Base-by-base conservation (phyloP, 2,113 vertebrate genomes). In the Alligator sinensis region DNA sequence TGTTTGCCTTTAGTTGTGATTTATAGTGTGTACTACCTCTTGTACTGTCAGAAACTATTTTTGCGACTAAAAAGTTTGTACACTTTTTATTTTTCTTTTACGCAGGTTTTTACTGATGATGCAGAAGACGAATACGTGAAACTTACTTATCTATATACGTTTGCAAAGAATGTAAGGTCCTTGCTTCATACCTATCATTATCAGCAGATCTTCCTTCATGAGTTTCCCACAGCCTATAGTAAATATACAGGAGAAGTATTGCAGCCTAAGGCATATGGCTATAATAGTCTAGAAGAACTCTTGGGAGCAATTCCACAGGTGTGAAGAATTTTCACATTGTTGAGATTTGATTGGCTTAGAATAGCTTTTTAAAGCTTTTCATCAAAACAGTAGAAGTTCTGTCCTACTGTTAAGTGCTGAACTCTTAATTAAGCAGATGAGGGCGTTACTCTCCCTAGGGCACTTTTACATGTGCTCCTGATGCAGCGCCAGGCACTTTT, bases 161-260 rank as follows among this genome's bases (percentile, higher is more conserved):
- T 99, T 96, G 99, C 99, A 58, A 98, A 99, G 80, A 98, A 98
- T 2, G 98, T 99, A 1, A 98, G 99, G 1, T 98, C 98, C 11
- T 97, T 99, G 86, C 99, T 99, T 84, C 99, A 99, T 93, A 99
- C 99, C 14, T 99, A 99, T 95, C 99, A 99, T 89, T 99, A 99
- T 97, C 99, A 99, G 97, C 99, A 99, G 97, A 99, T 99, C 95
- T 99, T 99, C 96, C 98, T 99, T 84, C 98, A 98, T 0, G 99
- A 99, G 91, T 99, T 99, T 96, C 96, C 98, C 13, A 88, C 97
- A 55, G 99, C 99, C 27, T 99, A 99, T 54, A 97, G 95, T 97
- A 99, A 99, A 96, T 99, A 99, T 88, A 99, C 98, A 6, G 98
- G 99, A 90, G 98, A 98, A 94, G 95, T 95, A 70, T 97, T 99